These are phyloP conservation scores for Brachyalestes nurse DNA, from an alignment of 2,797 vertebrate species.

Conservation along the genomic window DNA sequence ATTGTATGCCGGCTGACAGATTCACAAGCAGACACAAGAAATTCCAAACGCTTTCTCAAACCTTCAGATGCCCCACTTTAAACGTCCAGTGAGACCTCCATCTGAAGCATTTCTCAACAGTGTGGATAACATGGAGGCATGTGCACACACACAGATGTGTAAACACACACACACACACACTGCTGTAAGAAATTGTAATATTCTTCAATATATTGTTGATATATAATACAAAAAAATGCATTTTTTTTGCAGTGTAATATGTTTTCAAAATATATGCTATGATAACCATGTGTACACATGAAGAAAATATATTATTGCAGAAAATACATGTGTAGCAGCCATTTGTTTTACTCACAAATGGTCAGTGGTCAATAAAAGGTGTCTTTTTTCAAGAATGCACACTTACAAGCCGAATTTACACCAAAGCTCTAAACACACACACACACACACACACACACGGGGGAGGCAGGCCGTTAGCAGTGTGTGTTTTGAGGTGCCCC, in stretches of 20 bases:
- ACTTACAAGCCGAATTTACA: constrained; percentile 37
- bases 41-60: constrained; percentile 70
- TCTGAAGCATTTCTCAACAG: constrained; percentile 5
- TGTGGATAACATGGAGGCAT: constrained; percentile 11
- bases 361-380: neutral
- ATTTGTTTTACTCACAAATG: too few species aligned
- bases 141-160: neutral
- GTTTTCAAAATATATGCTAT: too few species aligned
- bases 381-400: constrained; percentile 29
- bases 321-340: too few species aligned
- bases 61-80: constrained; percentile 52
- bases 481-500: neutral
- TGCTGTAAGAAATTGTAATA: too few species aligned
- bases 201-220: too few species aligned
- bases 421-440: constrained; percentile 37
- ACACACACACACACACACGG: neutral
- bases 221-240: too few species aligned
- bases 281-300: too few species aligned
- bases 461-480: neutral
- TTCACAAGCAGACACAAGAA: constrained; percentile 66
- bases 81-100: constrained; percentile 10
- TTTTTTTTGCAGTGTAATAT: too few species aligned
- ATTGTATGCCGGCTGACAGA: constrained; percentile 50
- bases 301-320: too few species aligned
- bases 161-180: constrained; percentile 1